Base-by-base conservation (phyloP, 2,113 vertebrate species). In the Clarias macrocephalus region DNA sequence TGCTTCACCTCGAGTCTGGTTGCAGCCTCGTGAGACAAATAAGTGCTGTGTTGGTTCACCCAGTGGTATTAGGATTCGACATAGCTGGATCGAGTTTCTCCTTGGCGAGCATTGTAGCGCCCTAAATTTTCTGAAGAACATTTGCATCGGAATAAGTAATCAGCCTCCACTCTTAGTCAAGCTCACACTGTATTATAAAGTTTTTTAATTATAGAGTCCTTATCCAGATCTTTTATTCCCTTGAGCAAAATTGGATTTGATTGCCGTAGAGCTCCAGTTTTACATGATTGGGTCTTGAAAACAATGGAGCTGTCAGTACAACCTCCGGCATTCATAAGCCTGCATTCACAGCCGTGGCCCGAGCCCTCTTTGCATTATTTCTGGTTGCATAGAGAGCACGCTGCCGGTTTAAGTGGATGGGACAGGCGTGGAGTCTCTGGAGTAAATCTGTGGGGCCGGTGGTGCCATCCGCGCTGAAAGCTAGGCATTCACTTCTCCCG, bases 381-480 rank as follows among this genome's bases (percentile, higher is more conserved):
- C 80, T 82, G 62, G 52, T 72, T 33, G 88, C n/a, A 77, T 79
- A 84, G 83, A 88, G 80, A 87, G 77, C 87, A 68, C 11, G 18
- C 85, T 86, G 85, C 88, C 60, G 80, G 63, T 62, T 70, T 75
- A 79, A 89, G 83, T 82, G 56, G 83, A 80, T 82, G 83, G 83
- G 86, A 91, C 88, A 90, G 82, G 82, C 87, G 66, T 84, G 81
- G 70, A 81, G 84, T 75, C 84, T 88, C 84, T 28, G 82, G 88
- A 80, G 87, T 62, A 63, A 88, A 88, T 88, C 68, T 89, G 87
- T 85, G 87, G 73, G 80, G 86, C 63, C 83, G 76, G 60, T 70
- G 86, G 84, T 83, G 87, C 86, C 82, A 89, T 81, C 86, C 81
- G 60, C 28, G 18, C 87, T 88, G 87, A 89, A 89, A 90, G 83